These are phyloP conservation scores for Drosophila persimilis DNA, from an alignment of 1,140 invertebrate genomes.

Conservation along the genomic window DNA sequence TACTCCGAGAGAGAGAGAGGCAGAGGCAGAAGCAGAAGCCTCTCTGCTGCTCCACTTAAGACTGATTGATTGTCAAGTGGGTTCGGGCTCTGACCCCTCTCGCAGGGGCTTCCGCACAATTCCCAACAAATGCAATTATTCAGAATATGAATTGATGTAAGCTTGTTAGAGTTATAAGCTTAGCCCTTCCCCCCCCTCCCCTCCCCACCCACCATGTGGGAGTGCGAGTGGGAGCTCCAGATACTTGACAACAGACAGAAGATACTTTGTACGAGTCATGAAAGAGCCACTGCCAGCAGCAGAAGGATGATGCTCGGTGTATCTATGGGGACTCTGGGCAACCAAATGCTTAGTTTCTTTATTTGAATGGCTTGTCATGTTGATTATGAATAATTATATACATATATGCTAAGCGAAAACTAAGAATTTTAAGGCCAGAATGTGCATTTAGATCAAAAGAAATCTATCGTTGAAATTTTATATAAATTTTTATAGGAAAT, in stretches of 20 bases:
- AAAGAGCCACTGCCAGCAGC: background rate
- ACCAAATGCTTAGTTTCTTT: too few species aligned
- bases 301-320: background rate
- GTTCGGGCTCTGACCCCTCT: constrained; percentile 18
- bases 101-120: constrained; percentile 4
- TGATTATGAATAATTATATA: too few species aligned
- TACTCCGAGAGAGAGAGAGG: background rate
- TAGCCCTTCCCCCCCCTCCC: background rate
- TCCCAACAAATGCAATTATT: constrained; percentile 46
- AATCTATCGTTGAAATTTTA: too few species aligned
- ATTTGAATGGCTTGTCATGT: too few species aligned
- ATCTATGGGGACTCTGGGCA: background rate
- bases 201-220: background rate
- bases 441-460: too few species aligned
- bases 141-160: constrained; percentile 42
- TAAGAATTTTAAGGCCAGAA: too few species aligned
- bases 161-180: constrained; percentile 52
- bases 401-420: too few species aligned
- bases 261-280: constrained; percentile 12
- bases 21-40: constrained; percentile 2
- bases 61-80: constrained; percentile 78
- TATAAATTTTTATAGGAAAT: too few species aligned
- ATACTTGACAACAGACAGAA: constrained; percentile 17
- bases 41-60: constrained; percentile 58
- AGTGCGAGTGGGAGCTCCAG: constrained; percentile 10